A percentile compares a stretch with the other conserved stretches of the same genome.
phyloP scores from a whole-genome alignment of 1,140 invertebrate genomes.

The Pogonus chalceus region DNA sequence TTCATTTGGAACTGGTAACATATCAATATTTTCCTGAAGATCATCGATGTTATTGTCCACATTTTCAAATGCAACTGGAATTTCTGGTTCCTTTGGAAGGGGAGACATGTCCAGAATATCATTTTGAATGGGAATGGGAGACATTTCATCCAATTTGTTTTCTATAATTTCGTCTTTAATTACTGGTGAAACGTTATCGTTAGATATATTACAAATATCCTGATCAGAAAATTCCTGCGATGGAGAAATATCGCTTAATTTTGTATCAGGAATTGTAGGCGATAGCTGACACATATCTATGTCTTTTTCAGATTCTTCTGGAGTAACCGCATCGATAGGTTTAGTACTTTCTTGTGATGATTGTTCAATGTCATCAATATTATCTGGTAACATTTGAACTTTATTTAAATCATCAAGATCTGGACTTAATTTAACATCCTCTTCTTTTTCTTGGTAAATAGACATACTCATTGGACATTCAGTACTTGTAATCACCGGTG shows the following conservation, averaged over 20 bases:
- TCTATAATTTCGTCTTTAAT: too few relatives aligned
- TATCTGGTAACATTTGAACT: slow-evolving; percentile 48
- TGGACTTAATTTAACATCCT: slow-evolving; percentile 38
- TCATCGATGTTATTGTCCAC: too few relatives aligned
- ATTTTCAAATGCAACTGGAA: too few relatives aligned
- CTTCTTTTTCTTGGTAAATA: slow-evolving; percentile 51
- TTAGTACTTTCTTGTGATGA: slow-evolving; percentile 8
- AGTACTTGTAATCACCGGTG: too few relatives aligned
- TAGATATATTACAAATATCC: too few relatives aligned
- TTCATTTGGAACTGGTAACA: background rate
- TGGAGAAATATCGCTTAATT: background rate
- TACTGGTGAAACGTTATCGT: too few relatives aligned
- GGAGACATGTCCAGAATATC: too few relatives aligned
- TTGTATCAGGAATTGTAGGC: background rate
- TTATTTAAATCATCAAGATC: slow-evolving; percentile 51
- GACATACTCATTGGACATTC: slow-evolving; percentile 64
- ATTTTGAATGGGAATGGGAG: too few relatives aligned
- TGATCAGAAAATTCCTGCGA: background rate
- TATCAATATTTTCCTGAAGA: too few relatives aligned
- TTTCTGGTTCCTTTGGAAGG: too few relatives aligned
- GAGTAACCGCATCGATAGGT: background rate
- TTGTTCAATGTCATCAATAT: slow-evolving; percentile 41
- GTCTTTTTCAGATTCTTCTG: background rate
- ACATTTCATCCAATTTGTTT: too few relatives aligned
- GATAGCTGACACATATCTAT: too few relatives aligned